Base-by-base conservation (phyloP, 2,888 invertebrate genomes). In the Didymodactylos carnosus region DNA sequence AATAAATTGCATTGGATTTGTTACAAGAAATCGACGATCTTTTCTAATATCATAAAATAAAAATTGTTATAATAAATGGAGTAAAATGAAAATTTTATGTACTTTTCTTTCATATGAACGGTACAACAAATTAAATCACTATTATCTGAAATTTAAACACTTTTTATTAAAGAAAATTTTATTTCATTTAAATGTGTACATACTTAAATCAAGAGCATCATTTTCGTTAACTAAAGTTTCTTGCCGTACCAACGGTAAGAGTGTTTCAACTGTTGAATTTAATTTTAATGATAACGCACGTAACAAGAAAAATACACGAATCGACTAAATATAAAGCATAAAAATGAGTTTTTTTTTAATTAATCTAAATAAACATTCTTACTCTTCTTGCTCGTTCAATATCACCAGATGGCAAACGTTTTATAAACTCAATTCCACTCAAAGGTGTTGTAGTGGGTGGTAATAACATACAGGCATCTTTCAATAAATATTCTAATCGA, bases 71-170 rank as follows among this genome's bases (percentile, higher is more conserved):
- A 16, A 1, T 19, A 51, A 39, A 39, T 73, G 35, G n/a, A 51
- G 27, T 51, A 13, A 23, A 49, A 41, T 25, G 3, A 29, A 49
- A 70, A 70, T 72, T 27, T 46, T 39, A 78, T 79, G 78, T 77
- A 82, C 82, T 79, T 81, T 79, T 95, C 94, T 81, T 91, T 91
- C 80, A 89, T 89, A 39, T 92, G 88, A 46, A 97, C 91, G 25
- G 92, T 93, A 82, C 97, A 98, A 2, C 94, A 92, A 80, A 97
- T 92, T 76, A 98, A 86, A 85, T 98, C 97, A 78, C 94, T 94
- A 83, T 97, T 95, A 84, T 94, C 95, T 97, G 85, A 11, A 86
- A 86, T n/a, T n/a, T n/a, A n/a, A n/a, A n/a, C n/a, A n/a, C n/a
- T n/a, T n/a, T n/a, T n/a, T n/a, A n/a, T n/a, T n/a, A n/a, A n/a